A percentile compares a stretch with the other conserved stretches of the same genome.
Evolutionary conservation across 2,113 vertebrate species (phyloP).

Genomic region (Cottus gobio): DNA sequence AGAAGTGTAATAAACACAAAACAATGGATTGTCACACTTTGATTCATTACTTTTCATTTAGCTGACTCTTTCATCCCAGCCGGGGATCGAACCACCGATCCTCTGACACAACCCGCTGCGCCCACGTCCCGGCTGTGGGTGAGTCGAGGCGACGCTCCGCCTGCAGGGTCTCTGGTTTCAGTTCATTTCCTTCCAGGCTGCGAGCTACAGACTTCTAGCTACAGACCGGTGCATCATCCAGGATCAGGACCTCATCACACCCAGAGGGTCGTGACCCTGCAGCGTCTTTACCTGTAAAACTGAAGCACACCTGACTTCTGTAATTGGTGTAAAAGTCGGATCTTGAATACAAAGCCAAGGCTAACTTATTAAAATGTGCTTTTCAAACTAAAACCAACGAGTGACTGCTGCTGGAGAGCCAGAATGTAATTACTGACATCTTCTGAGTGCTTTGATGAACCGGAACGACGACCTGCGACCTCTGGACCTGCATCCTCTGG

Average conservation of each 20-base stretch:
- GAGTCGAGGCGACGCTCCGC: slow-evolving; percentile 20
- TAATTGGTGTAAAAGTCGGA: background rate
- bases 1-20: too few species aligned
- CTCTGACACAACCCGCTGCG: too few species aligned
- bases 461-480: slow-evolving; percentile 5
- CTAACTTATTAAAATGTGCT: background rate
- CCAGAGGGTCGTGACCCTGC: slow-evolving; percentile 9
- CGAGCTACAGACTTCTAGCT: slow-evolving; percentile 27
- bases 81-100: too few species aligned
- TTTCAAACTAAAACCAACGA: slow-evolving; percentile 3
- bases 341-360: background rate
- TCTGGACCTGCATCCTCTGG: slow-evolving; percentile 15
- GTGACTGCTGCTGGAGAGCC: background rate
- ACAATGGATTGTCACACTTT: too few species aligned
- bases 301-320: background rate
- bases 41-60: too few species aligned
- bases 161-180: slow-evolving; percentile 32
- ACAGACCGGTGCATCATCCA: slow-evolving; percentile 8
- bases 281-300: background rate
- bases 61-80: too few species aligned
- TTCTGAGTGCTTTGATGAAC: background rate
- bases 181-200: slow-evolving; percentile 23
- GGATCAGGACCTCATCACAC: slow-evolving; percentile 27
- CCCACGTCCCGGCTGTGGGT: background rate
- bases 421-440: slow-evolving; percentile 17